These are phyloP conservation scores for Brassicogethes aeneus DNA, from an alignment of 2,888 invertebrate species.

Conservation along the genomic window DNA sequence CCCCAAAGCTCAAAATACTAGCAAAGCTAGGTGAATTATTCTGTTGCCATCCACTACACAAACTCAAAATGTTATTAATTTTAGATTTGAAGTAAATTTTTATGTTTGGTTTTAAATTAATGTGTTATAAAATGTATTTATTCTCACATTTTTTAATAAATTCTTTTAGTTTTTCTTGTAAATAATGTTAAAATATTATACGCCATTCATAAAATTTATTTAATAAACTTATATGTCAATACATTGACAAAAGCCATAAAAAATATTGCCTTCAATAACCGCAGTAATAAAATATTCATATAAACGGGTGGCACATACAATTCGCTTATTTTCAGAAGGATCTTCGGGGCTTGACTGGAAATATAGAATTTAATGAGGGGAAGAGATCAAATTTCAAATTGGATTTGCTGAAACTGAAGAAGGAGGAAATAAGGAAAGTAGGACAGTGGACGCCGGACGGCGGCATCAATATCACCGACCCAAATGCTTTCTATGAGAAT, in stretches of 20 bases:
- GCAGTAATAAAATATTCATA: not conserved
- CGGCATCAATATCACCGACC: slow-evolving; percentile 76
- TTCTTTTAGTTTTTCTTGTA: too few species aligned
- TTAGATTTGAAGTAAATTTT: too few species aligned
- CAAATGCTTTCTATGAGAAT: slow-evolving; percentile 75
- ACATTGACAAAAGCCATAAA: not conserved
- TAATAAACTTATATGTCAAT: too few species aligned
- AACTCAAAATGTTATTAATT: too few species aligned
- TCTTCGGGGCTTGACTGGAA: slow-evolving; percentile 80
- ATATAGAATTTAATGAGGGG: slow-evolving; percentile 78
- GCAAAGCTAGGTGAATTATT: too few species aligned
- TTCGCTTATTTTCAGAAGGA: slow-evolving; percentile 50
- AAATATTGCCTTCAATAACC: not conserved
- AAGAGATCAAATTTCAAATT: slow-evolving; percentile 75
- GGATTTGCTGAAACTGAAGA: slow-evolving; percentile 73
- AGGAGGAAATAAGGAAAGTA: slow-evolving; percentile 69
- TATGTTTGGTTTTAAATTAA: too few species aligned
- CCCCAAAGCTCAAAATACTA: too few species aligned
- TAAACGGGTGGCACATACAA: not conserved
- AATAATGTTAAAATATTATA: too few species aligned
- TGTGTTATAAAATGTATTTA: too few species aligned
- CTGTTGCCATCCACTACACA: too few species aligned
- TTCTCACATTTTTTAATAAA: too few species aligned
- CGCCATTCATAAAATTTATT: too few species aligned
- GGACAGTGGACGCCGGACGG: slow-evolving; percentile 71